Percentiles rank a stretch among this genome's conserved stretches.
Conservation (phyloP, 2,797 vertebrate genomes). For the Leptodactylus fallax region DNA sequence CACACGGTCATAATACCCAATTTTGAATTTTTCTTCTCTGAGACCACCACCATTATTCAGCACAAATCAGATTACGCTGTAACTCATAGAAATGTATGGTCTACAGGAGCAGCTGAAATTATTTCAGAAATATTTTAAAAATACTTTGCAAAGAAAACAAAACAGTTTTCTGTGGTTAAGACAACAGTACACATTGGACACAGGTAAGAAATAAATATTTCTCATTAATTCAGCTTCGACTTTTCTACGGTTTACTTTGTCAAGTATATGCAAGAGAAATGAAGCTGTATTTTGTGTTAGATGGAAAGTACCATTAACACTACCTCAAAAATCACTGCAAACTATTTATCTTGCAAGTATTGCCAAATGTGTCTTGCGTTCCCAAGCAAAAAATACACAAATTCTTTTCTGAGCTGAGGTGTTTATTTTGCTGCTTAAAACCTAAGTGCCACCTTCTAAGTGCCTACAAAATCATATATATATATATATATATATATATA, state of each 20-base stretch:
- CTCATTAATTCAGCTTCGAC: slow-evolving; percentile 29
- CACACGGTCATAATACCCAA: too few relatives aligned
- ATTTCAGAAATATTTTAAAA: not conserved
- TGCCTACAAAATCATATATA: slow-evolving; percentile 81
- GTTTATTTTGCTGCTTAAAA: slow-evolving; percentile 87
- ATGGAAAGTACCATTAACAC: not conserved
- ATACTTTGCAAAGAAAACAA: not conserved
- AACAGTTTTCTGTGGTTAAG: not conserved
- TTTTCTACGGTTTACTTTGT: slow-evolving; percentile 10
- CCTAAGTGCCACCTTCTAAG: slow-evolving; percentile 83
- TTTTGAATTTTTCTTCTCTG: not conserved
- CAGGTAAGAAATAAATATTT: slow-evolving; percentile 33
- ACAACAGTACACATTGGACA: slow-evolving; percentile 17
- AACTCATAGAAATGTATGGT: not conserved
- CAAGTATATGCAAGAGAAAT: not conserved
- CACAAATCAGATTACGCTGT: not conserved
- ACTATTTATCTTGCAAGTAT: not conserved
- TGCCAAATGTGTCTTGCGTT: not conserved
- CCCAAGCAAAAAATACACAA: slow-evolving; percentile 76
- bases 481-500: slow-evolving; percentile 73
- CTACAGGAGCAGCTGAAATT: not conserved
- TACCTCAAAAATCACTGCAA: slow-evolving; percentile 12
- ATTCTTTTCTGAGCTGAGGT: slow-evolving; percentile 83
- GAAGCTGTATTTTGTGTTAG: slow-evolving; percentile 17
- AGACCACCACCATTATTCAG: not conserved